Conservation (phyloP, 2,113 vertebrate genomes). For the Oreamnos americanus region DNA sequence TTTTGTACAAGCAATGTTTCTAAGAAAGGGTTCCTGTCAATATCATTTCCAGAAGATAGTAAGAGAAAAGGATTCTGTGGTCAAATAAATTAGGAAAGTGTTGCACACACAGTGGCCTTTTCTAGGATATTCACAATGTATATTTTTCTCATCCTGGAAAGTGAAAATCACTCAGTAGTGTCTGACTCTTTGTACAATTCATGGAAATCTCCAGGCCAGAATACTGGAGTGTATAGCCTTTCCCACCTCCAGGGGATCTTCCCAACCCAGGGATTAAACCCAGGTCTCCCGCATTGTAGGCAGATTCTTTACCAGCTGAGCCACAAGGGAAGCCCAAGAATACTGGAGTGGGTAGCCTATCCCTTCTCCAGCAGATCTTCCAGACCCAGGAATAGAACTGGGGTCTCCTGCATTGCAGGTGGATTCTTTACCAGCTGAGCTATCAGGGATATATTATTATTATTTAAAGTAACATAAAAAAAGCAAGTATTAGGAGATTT, state of each 20-base stretch:
- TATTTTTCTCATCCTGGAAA: background rate
- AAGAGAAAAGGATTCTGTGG: background rate
- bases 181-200: background rate
- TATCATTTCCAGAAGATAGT: background rate
- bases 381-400: rapidly evolving
- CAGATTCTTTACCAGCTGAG: background rate
- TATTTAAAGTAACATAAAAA: background rate
- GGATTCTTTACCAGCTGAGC: background rate
- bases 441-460: background rate
- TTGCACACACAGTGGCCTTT: background rate
- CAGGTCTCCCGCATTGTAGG: background rate
- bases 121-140: background rate
- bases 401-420: background rate
- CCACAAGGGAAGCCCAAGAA: background rate
- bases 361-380: background rate
- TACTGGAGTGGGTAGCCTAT: background rate
- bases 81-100: background rate
- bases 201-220: background rate
- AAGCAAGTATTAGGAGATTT: background rate
- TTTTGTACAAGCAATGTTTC: background rate
- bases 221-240: background rate
- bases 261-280: background rate
- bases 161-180: background rate
- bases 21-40: background rate
- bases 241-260: background rate